Evolutionary conservation across 2,888 invertebrate species (phyloP), one percentile per base, ranked within the genome.

Genomic region (Vesta saturnalis): DNA sequence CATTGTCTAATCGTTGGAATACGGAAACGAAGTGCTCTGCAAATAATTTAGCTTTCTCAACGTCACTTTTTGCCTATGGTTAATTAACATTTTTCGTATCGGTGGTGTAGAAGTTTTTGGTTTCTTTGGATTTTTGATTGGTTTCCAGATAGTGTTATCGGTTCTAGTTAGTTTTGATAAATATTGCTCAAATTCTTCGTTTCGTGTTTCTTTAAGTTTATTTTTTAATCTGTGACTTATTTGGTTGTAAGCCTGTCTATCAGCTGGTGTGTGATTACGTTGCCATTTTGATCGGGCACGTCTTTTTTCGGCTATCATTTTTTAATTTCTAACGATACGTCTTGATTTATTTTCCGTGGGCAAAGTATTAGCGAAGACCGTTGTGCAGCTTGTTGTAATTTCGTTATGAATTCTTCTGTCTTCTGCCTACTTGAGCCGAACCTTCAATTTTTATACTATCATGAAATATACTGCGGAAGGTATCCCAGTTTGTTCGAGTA

Each of bases 401-500:
- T 5, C 4, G 6, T 46, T 46, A 14, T n/a, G 6, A 8, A 14
- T 46, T 46, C 46, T 46, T 8, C 46, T 46, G 10, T 46, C 14
- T 46, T 8, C 46, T 4, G 46, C n/a, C n/a, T 14, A 4, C 14
- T 46, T 46, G n/a, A 46, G 14, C 14, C 14, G 14, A 46, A 46
- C n/a, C n/a, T 46, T 46, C n/a, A 46, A 14, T 4, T n/a, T 46
- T 46, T 8, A 46, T 46, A 14, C 46, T 14, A 46, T 14, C 46
- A 46, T 46, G 3, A 4, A 46, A 46, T n/a, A 46, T 46, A 46
- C 46, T 46, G 46, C 46, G 14, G n/a, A 46, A 46, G n/a, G 46
- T 46, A 46, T 46, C 14, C 46, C 46, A 46, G 46, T 46, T 46
- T 8, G n/a, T n/a, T n/a, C n/a, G n/a, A n/a, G n/a, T n/a, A n/a